Base-by-base conservation (phyloP, 2,797 vertebrate species). In the Pangasius larnaudii region DNA sequence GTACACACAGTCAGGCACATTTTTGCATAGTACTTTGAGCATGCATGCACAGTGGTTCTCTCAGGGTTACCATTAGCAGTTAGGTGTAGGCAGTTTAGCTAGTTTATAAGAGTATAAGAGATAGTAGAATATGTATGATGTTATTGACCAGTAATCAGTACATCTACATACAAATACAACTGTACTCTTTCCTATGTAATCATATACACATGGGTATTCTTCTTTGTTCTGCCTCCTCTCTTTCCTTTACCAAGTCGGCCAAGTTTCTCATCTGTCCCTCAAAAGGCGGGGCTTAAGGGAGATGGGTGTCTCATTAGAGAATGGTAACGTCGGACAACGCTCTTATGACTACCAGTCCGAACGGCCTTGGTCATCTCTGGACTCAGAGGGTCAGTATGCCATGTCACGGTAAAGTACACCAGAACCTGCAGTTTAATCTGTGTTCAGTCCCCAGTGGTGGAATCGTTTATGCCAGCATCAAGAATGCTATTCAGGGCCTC, bases 181-280 rank as follows among this genome's bases (percentile, higher is more conserved):
- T 49, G 42, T 27, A 49, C 6, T 75, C 42, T 75, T 46, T 75
- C 0, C 42, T 30, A 2, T 51, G 27, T 42, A 74, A 22, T 74
- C 71, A 11, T 74, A 59, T 65, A 39, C 5, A 59, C 0, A 9
- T 3, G 2, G 7, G 33, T 22, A 33, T 72, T 30, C 80, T 18
- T 42, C 27, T 53, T n/a, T 19, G 19, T 75, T 85, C 53, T 61
- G 2, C 53, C 11, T 36, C 51, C 13, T 39, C 46, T 36, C 49
- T 5, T 36, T 14, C 58, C 24, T 33, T 67, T 19, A 36, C n/a
- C 33, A 72, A 91, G 91, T 90, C 22, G 94, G 93, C 89, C 92
- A 93, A 84, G 92, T 94, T 87, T 77, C 88, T 91, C 94, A 93
- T 87, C 92, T 94, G 91, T 94, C 94, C 88, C 91, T 93, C 16